A percentile compares a stretch with the other conserved stretches of the same genome.
Conservation (phyloP, 1,140 invertebrate genomes). For the Drosophila sulfurigaster region DNA sequence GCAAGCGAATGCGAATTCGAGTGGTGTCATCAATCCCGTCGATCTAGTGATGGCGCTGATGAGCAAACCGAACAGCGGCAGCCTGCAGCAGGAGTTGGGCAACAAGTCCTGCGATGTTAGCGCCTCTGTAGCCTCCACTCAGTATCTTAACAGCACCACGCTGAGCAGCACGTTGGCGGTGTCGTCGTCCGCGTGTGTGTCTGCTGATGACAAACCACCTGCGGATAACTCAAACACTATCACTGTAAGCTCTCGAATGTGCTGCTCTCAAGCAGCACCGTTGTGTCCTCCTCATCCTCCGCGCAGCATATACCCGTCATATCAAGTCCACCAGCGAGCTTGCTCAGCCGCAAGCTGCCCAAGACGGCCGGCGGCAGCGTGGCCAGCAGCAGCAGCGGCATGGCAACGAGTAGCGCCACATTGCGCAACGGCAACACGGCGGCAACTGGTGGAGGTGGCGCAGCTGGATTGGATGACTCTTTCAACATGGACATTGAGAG, state of each 20-base stretch:
- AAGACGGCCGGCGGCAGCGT: slow-evolving; percentile 79
- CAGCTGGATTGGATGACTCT: slow-evolving; percentile 87
- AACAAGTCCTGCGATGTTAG: slow-evolving; percentile 62
- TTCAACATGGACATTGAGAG: slow-evolving; percentile 88
- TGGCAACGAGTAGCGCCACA: slow-evolving; percentile 45
- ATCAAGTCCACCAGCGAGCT: slow-evolving; percentile 71
- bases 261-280: slow-evolving; percentile 61
- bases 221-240: slow-evolving; percentile 59
- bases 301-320: slow-evolving; percentile 78
- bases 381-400: slow-evolving; percentile 76
- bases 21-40: slow-evolving; percentile 67
- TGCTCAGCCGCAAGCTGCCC: slow-evolving; percentile 63
- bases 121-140: slow-evolving; percentile 49
- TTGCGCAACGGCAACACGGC: slow-evolving; percentile 70
- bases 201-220: slow-evolving; percentile 40
- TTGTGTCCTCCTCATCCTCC: slow-evolving; percentile 43
- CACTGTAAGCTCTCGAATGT: slow-evolving; percentile 82
- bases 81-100: slow-evolving; percentile 65
- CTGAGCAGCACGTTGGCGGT: slow-evolving; percentile 21
- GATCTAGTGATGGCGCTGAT: slow-evolving; percentile 83
- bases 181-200: slow-evolving; percentile 2
- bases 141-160: slow-evolving; percentile 63
- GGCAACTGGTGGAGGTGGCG: slow-evolving; percentile 85
- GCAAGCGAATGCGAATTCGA: slow-evolving; percentile 51
- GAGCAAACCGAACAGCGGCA: slow-evolving; percentile 75